phyloP scores from a whole-genome alignment of 2,888 invertebrate genomes.

The Arrhopalites spinosus region DNA sequence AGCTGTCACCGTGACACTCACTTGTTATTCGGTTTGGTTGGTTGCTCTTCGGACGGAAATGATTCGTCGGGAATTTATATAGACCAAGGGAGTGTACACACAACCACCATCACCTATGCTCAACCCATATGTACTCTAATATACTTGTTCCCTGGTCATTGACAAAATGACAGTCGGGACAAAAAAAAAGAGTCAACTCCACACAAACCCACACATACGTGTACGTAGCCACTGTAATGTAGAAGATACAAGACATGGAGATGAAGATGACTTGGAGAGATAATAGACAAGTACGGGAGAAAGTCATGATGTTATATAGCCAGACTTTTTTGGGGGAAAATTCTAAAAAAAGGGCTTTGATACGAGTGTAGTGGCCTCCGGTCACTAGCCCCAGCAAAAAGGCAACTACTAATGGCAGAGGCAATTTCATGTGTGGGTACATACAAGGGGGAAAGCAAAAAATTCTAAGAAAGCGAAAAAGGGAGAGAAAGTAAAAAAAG shows the following conservation, averaged over 20 bases:
- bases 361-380: no score
- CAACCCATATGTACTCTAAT: no score
- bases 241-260: neutral
- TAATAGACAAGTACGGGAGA: no score
- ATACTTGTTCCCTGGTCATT: no score
- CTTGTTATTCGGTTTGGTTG: conserved; percentile 7
- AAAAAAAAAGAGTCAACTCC: neutral
- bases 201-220: neutral
- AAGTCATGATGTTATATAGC: no score
- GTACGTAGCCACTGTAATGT: neutral
- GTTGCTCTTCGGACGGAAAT: conserved; percentile 2
- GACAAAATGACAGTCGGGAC: no score
- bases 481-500: neutral
- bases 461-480: neutral
- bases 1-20: conserved; percentile 10
- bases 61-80: conserved; percentile 1
- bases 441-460: neutral
- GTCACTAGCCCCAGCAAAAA: neutral
- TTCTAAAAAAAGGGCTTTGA: no score
- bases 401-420: neutral
- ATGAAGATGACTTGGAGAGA: no score
- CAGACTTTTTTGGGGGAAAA: no score
- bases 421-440: neutral
- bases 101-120: neutral
- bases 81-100: neutral